Evolutionary conservation across 30 jellyfish, hydroid and myxozoan species (phyloP).

Genomic region (Hydra vulgaris): DNA sequence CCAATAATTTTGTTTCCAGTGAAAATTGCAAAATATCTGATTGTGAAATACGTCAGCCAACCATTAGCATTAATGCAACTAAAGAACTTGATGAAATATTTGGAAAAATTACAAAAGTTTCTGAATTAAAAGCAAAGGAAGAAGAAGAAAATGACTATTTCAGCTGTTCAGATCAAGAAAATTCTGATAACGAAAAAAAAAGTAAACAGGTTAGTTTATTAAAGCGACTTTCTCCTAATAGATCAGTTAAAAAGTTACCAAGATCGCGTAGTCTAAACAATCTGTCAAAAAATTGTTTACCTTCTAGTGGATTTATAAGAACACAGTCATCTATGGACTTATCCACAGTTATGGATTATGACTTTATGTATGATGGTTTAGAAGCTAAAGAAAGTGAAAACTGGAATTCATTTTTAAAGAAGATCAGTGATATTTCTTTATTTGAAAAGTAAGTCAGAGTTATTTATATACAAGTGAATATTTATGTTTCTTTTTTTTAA

Average conservation of each 20-base stretch:
- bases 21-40: not conserved
- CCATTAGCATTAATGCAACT: constrained; percentile 17
- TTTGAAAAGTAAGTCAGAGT: constrained; percentile 60
- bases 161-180: not conserved
- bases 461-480: not conserved
- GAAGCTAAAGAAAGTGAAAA: constrained; percentile 36
- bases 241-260: not conserved
- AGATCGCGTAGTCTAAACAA: constrained; percentile 27
- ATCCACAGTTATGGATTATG: constrained; percentile 11
- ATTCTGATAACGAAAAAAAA: no score
- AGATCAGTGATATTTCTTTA: constrained; percentile 49
- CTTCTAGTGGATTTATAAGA: not conserved
- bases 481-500: not conserved
- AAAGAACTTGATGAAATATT: constrained; percentile 33
- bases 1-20: not conserved
- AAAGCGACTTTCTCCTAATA: constrained; percentile 3
- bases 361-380: constrained; percentile 9
- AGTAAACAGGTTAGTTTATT: not conserved
- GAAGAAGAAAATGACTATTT: constrained; percentile 9
- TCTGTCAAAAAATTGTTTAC: not conserved
- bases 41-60: not conserved
- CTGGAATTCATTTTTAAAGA: constrained; percentile 57
- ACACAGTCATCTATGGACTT: constrained; percentile 26
- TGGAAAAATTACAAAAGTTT: constrained; percentile 12
- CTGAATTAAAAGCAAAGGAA: not conserved